Evolutionary conservation across 2,113 vertebrate genomes (phyloP), one percentile per base, ranked within the genome.

Genomic region (Corythornis vintsioides): DNA sequence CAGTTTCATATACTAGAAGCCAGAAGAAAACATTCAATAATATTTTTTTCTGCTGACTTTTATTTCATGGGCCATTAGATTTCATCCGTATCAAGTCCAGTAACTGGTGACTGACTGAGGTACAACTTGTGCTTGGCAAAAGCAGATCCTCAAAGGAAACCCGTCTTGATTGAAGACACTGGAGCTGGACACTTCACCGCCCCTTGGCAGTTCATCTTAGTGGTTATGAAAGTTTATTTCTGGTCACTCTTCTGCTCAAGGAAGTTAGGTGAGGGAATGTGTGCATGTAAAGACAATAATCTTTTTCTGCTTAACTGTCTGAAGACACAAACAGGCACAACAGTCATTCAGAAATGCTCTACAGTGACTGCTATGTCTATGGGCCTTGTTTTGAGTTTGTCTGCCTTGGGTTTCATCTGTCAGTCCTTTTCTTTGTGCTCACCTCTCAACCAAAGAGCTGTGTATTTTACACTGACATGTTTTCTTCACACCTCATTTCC

Each of bases 141-240:
- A 59, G 55, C 33, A 0, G 53, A 59, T 88, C 92, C 92, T 95
- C 90, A 89, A 86, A 95, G 79, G 79, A 83, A 56, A 63, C 24
- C 6, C 3, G 50, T 33, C 87, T 52, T 55, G 67, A 83, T 50
- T 92, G 91, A 83, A 92, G 91, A 13, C 56, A 28, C 8, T 65
- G 71, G 74, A 80, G 75, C 85, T 73, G 82, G 91, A 73, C 87
- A 76, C 85, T 95, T 72, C 81, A 69, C 86, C 81, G 84, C 48
- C 81, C 81, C 57, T 90, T 94, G 94, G 93, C 94, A 89, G 67
- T 77, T 94, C 11, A 35, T 5, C 77, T 86, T n/a, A 2, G 85
- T 88, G 87, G 84, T 82, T 95, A 79, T 85, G 87, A 89, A 65
- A 87, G 80, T 87, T 93, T 92, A 92, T 91, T 95, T 95, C 93